A percentile compares a stretch with the other conserved stretches of the same genome.
phyloP scores from a whole-genome alignment of 2,797 vertebrate species.

The Scyliorhinus canicula region DNA sequence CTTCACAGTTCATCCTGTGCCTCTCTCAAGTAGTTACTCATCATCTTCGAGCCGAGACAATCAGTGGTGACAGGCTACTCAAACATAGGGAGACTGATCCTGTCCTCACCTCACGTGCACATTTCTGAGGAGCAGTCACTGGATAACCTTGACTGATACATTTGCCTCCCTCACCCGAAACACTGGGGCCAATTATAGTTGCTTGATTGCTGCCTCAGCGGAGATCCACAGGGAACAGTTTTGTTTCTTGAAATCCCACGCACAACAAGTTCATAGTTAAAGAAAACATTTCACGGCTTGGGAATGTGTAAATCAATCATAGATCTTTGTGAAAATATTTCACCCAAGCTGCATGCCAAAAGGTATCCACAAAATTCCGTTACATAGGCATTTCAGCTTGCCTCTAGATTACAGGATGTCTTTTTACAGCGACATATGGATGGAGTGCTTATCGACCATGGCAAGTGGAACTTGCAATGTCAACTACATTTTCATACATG shows the following conservation, averaged over 20 bases:
- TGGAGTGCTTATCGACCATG: background rate
- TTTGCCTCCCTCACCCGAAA: background rate
- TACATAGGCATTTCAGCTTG: too few relatives aligned
- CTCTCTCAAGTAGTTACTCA: background rate
- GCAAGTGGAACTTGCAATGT: background rate
- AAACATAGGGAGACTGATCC: background rate
- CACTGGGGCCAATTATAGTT: background rate
- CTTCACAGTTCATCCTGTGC: background rate
- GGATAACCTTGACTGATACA: background rate
- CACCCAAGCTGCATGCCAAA: background rate
- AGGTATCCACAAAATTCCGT: background rate
- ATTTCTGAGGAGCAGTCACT: background rate
- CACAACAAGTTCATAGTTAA: background rate
- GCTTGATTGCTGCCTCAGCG: background rate
- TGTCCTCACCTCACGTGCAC: background rate
- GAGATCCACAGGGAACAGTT: background rate
- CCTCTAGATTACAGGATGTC: background rate
- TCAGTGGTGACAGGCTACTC: background rate
- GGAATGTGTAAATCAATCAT: slow-evolving; percentile 19
- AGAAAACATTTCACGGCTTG: background rate
- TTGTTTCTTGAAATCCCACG: background rate
- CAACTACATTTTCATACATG: background rate
- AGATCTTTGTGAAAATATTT: slow-evolving; percentile 14
- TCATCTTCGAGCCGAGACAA: background rate
- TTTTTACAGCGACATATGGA: background rate